phyloP scores from a whole-genome alignment of 1,140 invertebrate genomes.

The Drosophila melanica region DNA sequence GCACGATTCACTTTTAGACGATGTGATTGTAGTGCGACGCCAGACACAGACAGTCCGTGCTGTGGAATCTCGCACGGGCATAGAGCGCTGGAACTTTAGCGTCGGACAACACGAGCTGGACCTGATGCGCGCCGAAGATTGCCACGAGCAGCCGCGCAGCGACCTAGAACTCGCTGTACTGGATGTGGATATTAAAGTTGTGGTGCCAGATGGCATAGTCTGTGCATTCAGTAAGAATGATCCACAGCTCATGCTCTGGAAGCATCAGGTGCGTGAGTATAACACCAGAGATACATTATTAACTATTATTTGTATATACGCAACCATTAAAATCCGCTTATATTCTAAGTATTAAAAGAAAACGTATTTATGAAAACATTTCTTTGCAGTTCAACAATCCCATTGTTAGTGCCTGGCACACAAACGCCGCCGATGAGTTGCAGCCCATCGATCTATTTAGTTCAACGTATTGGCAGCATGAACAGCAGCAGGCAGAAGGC shows the following conservation, averaged over 20 bases:
- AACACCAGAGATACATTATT: background rate
- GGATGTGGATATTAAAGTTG: constrained; percentile 87
- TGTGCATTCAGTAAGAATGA: constrained; percentile 86
- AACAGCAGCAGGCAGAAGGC: constrained; percentile 51
- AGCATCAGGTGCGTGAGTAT: constrained; percentile 86
- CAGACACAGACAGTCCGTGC: constrained; percentile 94
- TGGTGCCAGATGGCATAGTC: constrained; percentile 91
- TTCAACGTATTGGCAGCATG: constrained; percentile 84
- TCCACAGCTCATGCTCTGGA: constrained; percentile 87
- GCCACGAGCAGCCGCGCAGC: constrained; percentile 83
- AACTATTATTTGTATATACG: no score
- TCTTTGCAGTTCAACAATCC: constrained; percentile 90
- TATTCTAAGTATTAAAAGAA: no score
- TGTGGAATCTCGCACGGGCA: constrained; percentile 91
- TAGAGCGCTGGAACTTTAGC: constrained; percentile 98
- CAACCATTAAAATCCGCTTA: no score
- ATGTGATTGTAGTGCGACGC: constrained; percentile 91
- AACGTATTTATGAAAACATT: background rate
- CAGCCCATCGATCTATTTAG: constrained; percentile 91
- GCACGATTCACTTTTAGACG: constrained; percentile 84
- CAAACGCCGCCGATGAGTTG: constrained; percentile 86
- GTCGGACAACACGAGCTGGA: constrained; percentile 94
- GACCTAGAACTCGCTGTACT: constrained; percentile 79
- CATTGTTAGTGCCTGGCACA: constrained; percentile 92
- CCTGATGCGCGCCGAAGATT: constrained; percentile 85